Conservation (phyloP, 2,113 vertebrate genomes). For the Noctilio leporinus region DNA sequence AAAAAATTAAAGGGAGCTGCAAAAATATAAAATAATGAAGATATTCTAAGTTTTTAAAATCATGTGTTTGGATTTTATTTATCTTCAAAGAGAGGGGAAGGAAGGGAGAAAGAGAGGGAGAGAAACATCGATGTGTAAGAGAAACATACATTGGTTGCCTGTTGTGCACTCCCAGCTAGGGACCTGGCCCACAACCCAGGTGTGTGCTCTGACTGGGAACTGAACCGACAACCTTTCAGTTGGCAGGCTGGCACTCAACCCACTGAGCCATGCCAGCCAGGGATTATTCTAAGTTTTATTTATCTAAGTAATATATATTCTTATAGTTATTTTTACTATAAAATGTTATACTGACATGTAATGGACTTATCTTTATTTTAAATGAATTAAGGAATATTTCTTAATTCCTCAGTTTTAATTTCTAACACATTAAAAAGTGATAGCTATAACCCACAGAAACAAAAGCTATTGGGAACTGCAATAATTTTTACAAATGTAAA, state of each 20-base stretch:
- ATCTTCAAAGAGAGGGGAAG: too few species aligned
- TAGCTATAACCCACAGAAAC: background rate
- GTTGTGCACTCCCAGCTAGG: too few species aligned
- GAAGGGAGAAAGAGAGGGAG: too few species aligned
- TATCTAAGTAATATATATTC: background rate
- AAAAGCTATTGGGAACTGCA: background rate
- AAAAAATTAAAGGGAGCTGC: background rate
- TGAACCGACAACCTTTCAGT: too few species aligned
- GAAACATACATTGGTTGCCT: too few species aligned
- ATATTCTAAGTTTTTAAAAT: background rate
- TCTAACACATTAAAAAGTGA: background rate
- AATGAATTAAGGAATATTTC: background rate
- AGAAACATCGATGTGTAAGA: too few species aligned
- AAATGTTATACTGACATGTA: background rate
- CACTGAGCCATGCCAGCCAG: too few species aligned
- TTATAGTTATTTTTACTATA: background rate
- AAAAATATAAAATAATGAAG: constrained; percentile 31
- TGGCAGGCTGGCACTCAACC: too few species aligned
- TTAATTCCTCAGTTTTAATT: constrained; percentile 23
- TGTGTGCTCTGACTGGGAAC: too few species aligned
- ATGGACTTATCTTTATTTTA: background rate
- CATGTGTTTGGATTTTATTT: too few species aligned
- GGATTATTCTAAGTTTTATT: background rate
- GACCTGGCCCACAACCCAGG: too few species aligned
- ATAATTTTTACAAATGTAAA: background rate